These are phyloP conservation scores for Choloepus didactylus DNA, from an alignment of 2,797 vertebrate species.

Conservation along the genomic window DNA sequence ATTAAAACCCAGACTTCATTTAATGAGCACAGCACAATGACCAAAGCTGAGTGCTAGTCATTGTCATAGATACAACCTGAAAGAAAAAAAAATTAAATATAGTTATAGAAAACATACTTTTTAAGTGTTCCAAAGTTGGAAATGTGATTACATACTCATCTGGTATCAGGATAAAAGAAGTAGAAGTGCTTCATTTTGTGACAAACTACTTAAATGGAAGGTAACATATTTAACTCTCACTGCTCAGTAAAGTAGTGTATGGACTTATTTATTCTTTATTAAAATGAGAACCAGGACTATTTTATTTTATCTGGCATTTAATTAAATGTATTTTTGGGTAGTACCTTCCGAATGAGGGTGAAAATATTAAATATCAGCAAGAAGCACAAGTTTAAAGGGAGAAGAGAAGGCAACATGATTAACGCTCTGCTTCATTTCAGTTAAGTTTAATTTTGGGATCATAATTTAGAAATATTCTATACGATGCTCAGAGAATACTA, in stretches of 20 bases:
- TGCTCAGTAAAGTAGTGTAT: neutral
- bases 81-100: conserved; percentile 80
- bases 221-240: neutral
- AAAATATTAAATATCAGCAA: conserved; percentile 2
- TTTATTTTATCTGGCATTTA: conserved; percentile 33
- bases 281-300: conserved; percentile 34
- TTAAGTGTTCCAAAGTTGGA: neutral
- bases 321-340: conserved; percentile 16
- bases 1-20: conserved; percentile 39
- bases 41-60: conserved; percentile 84
- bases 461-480: conserved; percentile 34
- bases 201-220: conserved; percentile 46
- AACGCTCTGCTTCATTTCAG: neutral
- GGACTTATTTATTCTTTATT: conserved; percentile 40
- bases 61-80: conserved; percentile 96
- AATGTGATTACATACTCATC: neutral
- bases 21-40: conserved; percentile 5
- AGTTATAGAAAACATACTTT: neutral
- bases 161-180: conserved; percentile 20
- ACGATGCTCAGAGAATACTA: neutral
- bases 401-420: neutral
- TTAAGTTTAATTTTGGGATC: conserved; percentile 19
- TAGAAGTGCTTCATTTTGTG: neutral
- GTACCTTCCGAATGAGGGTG: conserved; percentile 25
- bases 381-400: conserved; percentile 10